Evolutionary conservation across 2,888 invertebrate species (phyloP).

Genomic region (Eupsilia transversa): DNA sequence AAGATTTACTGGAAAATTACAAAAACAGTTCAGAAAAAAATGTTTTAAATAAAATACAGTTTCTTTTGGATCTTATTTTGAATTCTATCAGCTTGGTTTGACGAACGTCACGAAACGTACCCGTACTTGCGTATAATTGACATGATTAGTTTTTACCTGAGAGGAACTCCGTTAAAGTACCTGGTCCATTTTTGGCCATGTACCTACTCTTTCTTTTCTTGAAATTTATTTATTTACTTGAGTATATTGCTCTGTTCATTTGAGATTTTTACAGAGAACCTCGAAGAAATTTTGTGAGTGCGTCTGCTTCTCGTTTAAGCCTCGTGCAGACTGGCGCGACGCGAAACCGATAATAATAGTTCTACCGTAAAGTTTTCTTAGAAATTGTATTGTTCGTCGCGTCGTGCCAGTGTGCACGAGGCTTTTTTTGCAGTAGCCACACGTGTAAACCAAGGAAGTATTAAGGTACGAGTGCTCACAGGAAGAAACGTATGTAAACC

Average conservation of each 20-base stretch:
- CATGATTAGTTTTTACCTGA: slow-evolving; percentile 23
- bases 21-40: not conserved
- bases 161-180: slow-evolving; percentile 14
- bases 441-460: slow-evolving; percentile 12
- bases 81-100: slow-evolving; percentile 6
- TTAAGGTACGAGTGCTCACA: slow-evolving; percentile 21
- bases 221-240: not conserved
- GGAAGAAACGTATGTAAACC: slow-evolving; percentile 30
- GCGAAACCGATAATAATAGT: too few species aligned
- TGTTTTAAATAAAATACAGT: not conserved
- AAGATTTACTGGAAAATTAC: not conserved
- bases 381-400: too few species aligned
- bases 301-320: not conserved
- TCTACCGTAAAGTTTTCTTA: too few species aligned
- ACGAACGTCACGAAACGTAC: slow-evolving; percentile 12
- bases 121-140: slow-evolving; percentile 27
- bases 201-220: not conserved
- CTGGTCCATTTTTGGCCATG: not conserved
- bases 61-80: not conserved
- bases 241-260: not conserved
- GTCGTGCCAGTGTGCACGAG: too few species aligned
- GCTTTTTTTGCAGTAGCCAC: slow-evolving; percentile 1
- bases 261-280: not conserved
- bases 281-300: not conserved
- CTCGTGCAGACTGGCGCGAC: too few species aligned